Base-by-base conservation (phyloP, 2,113 vertebrate genomes). In the Mesoclemmys tuberculata region DNA sequence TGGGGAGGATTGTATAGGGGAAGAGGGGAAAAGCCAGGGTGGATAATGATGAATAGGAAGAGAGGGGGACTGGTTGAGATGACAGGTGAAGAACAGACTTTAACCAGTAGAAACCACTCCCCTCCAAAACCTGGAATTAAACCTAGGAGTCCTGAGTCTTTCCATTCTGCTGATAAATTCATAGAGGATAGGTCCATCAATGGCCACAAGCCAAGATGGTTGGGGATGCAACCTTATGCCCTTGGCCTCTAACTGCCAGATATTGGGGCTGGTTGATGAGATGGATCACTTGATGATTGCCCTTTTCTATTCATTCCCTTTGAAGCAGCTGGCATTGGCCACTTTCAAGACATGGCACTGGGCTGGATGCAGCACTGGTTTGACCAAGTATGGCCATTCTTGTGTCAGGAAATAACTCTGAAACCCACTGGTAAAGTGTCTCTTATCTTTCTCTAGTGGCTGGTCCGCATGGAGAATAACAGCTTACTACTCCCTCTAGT, bases 61-160 rank as follows among this genome's bases (percentile, higher is more conserved):
- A 41, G 78, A 75, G 84, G 4, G 13, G 24, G 22, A 94, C 19
- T 38, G 35, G 19, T 18, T 22, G 35, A 19, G 35, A 71, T 8
- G 19, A 38, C 18, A 21, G 64, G n/a, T 21, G 9, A 11, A 31
- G 87, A 77, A 77, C 11, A 77, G 41, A 26, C 24, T 77, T 27
- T 46, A 44, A 61, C 52, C 48, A 8, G 21, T 52, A 10, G 22
- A 2, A 0, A 54, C 1, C 5, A 5, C 21, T 94, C 84, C 79
- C 55, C 56, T 80, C 85, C 61, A 52, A 89, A 96, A 64, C 48
- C 38, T 88, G 80, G n/a, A 56, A 8, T 22, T 18, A 52, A 94
- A 88, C 19, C 10, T 44, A 44, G 46, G 41, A 89, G 71, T 44
- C 75, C 16, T 16, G 29, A 90, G 61, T 27, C 77, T 82, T 29